These are phyloP conservation scores for Epistrophe grossulariae DNA, from an alignment of 2,888 invertebrate species.

Conservation along the genomic window DNA sequence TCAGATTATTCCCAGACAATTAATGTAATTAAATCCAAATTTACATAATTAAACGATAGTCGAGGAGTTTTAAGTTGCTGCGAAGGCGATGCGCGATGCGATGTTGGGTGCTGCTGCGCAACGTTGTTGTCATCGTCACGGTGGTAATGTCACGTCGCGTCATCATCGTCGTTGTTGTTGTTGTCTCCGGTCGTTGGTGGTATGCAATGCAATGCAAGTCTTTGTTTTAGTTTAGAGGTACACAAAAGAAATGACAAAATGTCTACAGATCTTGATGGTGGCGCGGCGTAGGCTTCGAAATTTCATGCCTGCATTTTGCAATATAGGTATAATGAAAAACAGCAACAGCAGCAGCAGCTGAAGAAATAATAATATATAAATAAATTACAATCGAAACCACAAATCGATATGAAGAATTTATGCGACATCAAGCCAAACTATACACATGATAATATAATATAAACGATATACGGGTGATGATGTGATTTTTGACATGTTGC, in stretches of 20 bases:
- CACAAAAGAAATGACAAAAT: slow-evolving; percentile 64
- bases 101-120: background rate
- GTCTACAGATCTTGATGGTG: slow-evolving; percentile 59
- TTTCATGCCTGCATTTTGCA: slow-evolving; percentile 42
- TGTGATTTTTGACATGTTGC: slow-evolving; percentile 60
- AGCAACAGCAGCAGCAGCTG: slow-evolving; percentile 19
- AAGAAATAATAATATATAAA: slow-evolving; percentile 35
- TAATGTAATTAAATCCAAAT: slow-evolving; percentile 73
- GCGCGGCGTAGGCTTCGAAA: slow-evolving; percentile 50
- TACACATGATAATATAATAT: background rate
- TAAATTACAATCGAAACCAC: slow-evolving; percentile 42
- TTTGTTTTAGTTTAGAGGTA: slow-evolving; percentile 12
- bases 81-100: slow-evolving; percentile 7
- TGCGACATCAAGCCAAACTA: slow-evolving; percentile 15
- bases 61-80: slow-evolving; percentile 34
- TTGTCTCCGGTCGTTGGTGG: background rate
- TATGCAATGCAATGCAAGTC: background rate
- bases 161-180: background rate
- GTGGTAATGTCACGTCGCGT: slow-evolving; percentile 34
- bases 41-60: slow-evolving; percentile 71
- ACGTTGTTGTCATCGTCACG: background rate
- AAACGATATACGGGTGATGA: slow-evolving; percentile 44
- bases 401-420: slow-evolving; percentile 42
- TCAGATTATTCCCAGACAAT: slow-evolving; percentile 66
- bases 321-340: background rate